These are phyloP conservation scores for Seriola dumerili DNA, from an alignment of 2,113 vertebrate species.

Conservation along the genomic window DNA sequence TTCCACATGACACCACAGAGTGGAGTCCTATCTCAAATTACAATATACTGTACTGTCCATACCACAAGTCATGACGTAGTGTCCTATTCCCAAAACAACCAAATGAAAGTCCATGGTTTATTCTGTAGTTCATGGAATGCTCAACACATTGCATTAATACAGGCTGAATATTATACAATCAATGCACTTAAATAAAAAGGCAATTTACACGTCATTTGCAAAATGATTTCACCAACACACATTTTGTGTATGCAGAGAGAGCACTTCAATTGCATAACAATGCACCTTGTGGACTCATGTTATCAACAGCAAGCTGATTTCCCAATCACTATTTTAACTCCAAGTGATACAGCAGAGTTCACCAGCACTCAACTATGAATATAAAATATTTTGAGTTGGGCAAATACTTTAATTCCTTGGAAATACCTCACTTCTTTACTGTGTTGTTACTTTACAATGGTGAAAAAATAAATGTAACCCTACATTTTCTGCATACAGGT, in stretches of 20 bases:
- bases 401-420: constrained; percentile 25
- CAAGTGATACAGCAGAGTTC: constrained; percentile 5
- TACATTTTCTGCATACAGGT: constrained; percentile 27
- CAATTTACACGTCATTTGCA: constrained; percentile 48
- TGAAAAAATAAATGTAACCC: constrained; percentile 31
- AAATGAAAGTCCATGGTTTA: constrained; percentile 58
- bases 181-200: constrained; percentile 57
- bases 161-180: constrained; percentile 58
- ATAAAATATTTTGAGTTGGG: constrained; percentile 20
- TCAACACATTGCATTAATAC: constrained; percentile 57
- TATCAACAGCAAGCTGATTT: neutral
- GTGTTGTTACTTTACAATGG: neutral
- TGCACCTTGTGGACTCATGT: neutral
- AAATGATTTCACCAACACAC: constrained; percentile 44
- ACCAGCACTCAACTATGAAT: constrained; percentile 18
- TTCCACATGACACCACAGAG: neutral
- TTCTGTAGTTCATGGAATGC: constrained; percentile 54
- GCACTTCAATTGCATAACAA: neutral
- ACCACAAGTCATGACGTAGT: neutral
- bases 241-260: constrained; percentile 3
- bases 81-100: neutral
- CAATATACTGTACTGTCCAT: neutral
- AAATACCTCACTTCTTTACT: constrained; percentile 5
- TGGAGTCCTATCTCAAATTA: neutral
- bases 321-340: neutral